A percentile compares a stretch with the other conserved stretches of the same genome.
Conservation (phyloP, 1,140 invertebrate genomes). For the Lanistes nyassanus region DNA sequence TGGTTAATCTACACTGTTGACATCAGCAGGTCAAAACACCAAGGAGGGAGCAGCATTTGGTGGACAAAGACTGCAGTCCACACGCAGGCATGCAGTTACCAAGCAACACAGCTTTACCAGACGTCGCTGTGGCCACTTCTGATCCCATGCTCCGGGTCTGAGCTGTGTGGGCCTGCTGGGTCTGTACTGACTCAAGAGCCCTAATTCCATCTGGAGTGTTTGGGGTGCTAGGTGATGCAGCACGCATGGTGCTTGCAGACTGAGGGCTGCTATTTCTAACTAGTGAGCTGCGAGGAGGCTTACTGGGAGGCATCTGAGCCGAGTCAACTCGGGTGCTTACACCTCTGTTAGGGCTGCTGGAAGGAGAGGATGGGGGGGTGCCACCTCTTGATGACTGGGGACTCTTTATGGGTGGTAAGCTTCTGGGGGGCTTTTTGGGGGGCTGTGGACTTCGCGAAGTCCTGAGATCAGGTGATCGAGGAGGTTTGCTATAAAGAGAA, state of each 20-base stretch:
- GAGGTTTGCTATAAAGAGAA: not conserved
- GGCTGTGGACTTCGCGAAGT: not conserved
- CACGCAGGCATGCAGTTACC: constrained; percentile 22
- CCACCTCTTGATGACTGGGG: constrained; percentile 7
- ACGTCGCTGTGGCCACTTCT: not conserved
- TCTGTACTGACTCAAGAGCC: constrained; percentile 17
- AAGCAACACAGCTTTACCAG: constrained; percentile 25
- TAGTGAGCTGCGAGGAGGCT: constrained; percentile 10
- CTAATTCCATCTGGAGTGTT: not conserved
- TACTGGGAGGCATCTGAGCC: constrained; percentile 5
- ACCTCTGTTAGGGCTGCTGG: constrained; percentile 6
- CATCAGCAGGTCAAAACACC: no score
- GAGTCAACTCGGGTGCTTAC: not conserved
- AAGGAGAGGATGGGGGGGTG: constrained; percentile 16
- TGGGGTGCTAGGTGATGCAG: constrained; percentile 7
- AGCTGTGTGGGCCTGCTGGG: constrained; percentile 2
- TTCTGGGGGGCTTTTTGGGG: not conserved
- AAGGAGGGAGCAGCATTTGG: no score
- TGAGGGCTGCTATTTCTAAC: constrained; percentile 17
- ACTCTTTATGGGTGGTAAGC: constrained; percentile 4
- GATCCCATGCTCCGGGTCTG: not conserved
- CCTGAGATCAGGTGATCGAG: constrained; percentile 7
- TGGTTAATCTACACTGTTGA: not conserved
- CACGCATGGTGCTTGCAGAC: not conserved
- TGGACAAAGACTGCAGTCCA: not conserved